These are phyloP conservation scores for Elephantulus edwardii DNA, from an alignment of 2,113 vertebrate species.

Conservation along the genomic window DNA sequence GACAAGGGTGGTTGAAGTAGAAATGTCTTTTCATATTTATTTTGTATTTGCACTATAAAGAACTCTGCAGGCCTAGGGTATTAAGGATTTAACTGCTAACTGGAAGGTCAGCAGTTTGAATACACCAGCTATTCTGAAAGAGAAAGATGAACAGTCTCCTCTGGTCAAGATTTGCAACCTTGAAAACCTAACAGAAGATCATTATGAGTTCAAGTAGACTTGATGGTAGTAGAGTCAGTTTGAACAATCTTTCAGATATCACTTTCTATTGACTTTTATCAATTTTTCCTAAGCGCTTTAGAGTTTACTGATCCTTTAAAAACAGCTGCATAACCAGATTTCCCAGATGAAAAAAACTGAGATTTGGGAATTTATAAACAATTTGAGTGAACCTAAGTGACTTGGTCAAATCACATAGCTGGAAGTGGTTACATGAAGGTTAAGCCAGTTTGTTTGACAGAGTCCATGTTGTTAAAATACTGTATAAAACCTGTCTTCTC, in stretches of 20 bases:
- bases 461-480: background rate
- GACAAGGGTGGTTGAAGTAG: no score
- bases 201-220: no score
- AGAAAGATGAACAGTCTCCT: no score
- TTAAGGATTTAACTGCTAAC: no score
- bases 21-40: no score
- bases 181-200: no score
- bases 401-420: background rate
- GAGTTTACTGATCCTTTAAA: background rate
- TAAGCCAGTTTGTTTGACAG: background rate
- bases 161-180: no score
- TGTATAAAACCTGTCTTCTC: slow-evolving; percentile 26
- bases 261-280: background rate
- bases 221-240: no score
- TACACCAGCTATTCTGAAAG: no score
- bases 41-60: no score
- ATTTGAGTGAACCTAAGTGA: background rate
- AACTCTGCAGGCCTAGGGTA: no score
- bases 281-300: background rate
- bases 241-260: background rate
- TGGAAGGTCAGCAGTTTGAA: no score
- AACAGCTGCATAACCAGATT: background rate
- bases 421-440: background rate
- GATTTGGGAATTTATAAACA: background rate
- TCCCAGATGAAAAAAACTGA: background rate